A percentile compares a stretch with the other conserved stretches of the same genome.
phyloP scores from a whole-genome alignment of 2,797 vertebrate species.

The Sebastolobus altivelis region DNA sequence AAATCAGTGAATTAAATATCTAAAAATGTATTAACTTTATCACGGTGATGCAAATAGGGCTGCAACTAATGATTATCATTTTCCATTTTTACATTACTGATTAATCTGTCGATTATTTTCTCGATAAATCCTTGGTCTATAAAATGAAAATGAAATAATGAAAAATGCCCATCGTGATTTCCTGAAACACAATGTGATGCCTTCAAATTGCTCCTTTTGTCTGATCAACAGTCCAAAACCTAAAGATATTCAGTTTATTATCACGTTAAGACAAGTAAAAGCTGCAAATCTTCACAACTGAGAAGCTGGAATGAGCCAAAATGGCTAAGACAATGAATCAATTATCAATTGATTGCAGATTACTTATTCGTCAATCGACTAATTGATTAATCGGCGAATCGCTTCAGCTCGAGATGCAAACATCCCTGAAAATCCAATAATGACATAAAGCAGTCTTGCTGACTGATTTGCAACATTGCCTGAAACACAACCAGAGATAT shows the following conservation, averaged over 20 bases:
- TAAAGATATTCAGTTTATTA: not conserved
- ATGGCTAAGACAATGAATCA: not conserved
- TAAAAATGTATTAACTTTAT: not conserved
- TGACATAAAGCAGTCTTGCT: not conserved
- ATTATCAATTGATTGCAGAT: no score
- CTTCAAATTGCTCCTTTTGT: not conserved
- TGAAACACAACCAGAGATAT: not conserved
- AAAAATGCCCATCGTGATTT: not conserved
- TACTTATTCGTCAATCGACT: no score
- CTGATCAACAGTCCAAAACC: not conserved
- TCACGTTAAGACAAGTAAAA: not conserved
- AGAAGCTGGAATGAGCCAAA: not conserved
- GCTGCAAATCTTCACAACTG: not conserved
- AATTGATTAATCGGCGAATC: not conserved
- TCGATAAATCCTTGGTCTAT: not conserved
- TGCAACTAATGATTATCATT: no score
- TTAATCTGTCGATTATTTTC: not conserved
- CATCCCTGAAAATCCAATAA: not conserved
- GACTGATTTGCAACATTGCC: not conserved
- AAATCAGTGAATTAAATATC: conserved; percentile 3
- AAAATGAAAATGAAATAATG: not conserved
- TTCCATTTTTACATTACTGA: not conserved
- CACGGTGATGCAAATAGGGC: not conserved
- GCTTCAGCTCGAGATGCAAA: not conserved
- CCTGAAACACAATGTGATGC: not conserved